Percentiles rank a stretch among this genome's conserved stretches.
phyloP scores from a whole-genome alignment of 1,140 invertebrate species.

The Drosophila ercepeae region DNA sequence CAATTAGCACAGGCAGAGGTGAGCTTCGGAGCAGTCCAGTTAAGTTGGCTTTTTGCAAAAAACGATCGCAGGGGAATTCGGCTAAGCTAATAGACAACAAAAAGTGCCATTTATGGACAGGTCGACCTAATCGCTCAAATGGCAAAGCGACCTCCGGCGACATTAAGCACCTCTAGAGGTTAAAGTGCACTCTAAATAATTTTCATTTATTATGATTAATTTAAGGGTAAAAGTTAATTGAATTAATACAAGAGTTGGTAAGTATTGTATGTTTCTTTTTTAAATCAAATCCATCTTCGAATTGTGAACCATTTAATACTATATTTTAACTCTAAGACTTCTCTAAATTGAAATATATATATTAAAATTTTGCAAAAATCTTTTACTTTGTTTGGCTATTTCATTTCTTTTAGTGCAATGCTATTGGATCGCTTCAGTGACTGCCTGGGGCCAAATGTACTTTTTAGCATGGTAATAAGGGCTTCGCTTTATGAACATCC shows the following conservation, averaged over 20 bases:
- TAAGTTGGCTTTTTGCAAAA: conserved; percentile 28
- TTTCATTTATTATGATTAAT: background rate
- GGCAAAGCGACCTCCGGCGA: conserved; percentile 58
- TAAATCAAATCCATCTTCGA: no score
- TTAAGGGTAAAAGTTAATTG: background rate
- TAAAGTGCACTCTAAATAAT: conserved; percentile 19
- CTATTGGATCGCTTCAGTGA: conserved; percentile 51
- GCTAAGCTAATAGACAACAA: conserved; percentile 30
- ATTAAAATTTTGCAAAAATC: background rate
- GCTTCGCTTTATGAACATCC: conserved; percentile 50
- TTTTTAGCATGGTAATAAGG: conserved; percentile 66
- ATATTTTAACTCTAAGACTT: no score
- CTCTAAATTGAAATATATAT: no score
- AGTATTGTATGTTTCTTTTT: no score
- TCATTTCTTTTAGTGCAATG: conserved; percentile 1
- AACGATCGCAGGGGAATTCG: conserved; percentile 31
- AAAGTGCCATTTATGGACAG: conserved; percentile 49
- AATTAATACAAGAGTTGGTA: no score
- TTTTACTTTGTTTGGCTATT: background rate
- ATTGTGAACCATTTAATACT: no score
- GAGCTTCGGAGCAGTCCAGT: conserved; percentile 30
- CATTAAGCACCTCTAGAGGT: conserved; percentile 35
- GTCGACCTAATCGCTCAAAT: conserved; percentile 50
- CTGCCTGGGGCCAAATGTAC: conserved; percentile 43
- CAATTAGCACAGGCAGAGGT: conserved; percentile 74